Evolutionary conservation across 2,888 invertebrate species (phyloP), one percentile per base, ranked within the genome.

Genomic region (Drosophila gaucha): DNA sequence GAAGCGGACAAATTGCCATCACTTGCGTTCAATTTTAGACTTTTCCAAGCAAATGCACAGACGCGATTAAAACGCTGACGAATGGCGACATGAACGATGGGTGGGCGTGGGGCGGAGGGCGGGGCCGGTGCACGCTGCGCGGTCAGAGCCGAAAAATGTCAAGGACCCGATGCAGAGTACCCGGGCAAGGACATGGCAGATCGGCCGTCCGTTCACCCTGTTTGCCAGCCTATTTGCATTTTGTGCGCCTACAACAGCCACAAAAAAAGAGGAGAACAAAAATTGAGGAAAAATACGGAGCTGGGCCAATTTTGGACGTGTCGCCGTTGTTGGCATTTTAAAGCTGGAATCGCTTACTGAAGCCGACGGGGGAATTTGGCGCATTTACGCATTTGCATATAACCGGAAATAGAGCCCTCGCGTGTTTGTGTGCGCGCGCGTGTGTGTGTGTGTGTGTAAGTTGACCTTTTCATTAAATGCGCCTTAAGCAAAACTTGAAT

Each of bases 11-110:
- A 84, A 88, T 84, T 88, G 80, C 88, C 82, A 83, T 85, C 86
- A 88, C 86, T 83, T 83, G 88, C 85, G 88, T 86, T 86, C 80
- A 84, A 84, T 88, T 88, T 84, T 88, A 84, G 84, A 84, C 88
- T 86, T 88, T 84, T 84, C 88, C 84, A 73, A 88, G 86, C 88
- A 84, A 88, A 84, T 84, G 86, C 84, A 84, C 86, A 84, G 88
- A 88, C 78, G 88, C 86, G 84, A 84, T 84, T 84, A 84, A 87
- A 84, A 77, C 64, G 78, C 80, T 80, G 84, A 72, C 69, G 88
- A 73, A 84, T 77, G 79, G 57, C 62, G 62, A 55, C 60, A 43
- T 39, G 36, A 20, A 18, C 68, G 30, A 20, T 46, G 46, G 31
- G 31, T 8, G 18, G 35, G 35, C 9, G 20, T 16, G 39, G 16